phyloP scores from a whole-genome alignment of 1,140 invertebrate genomes.

The Halesus radiatus region DNA sequence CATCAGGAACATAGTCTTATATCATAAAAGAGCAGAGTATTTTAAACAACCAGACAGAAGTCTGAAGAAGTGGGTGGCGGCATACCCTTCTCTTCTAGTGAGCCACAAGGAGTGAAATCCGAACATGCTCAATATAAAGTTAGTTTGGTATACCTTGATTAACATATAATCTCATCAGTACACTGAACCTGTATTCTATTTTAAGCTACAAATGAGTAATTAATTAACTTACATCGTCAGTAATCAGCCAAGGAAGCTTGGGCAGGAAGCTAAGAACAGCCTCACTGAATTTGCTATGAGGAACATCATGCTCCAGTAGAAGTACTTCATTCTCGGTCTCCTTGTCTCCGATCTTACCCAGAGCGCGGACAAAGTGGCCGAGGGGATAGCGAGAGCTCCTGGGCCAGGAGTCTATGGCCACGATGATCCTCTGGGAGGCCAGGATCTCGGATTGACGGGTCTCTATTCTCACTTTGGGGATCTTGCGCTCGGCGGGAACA shows the following conservation, averaged over 20 bases:
- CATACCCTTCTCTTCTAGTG: no score
- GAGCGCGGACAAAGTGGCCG: slow-evolving; percentile 90
- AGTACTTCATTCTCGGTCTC: slow-evolving; percentile 96
- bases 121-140: no score
- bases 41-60: no score
- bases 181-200: no score
- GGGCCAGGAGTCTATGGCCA: slow-evolving; percentile 94
- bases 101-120: no score
- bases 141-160: no score
- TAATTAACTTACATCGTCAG: slow-evolving; percentile 75
- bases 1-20: no score
- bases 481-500: slow-evolving; percentile 89
- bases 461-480: slow-evolving; percentile 93
- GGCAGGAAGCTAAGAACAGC: slow-evolving; percentile 94
- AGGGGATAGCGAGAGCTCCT: slow-evolving; percentile 81
- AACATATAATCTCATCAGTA: no score
- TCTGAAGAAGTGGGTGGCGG: no score
- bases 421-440: slow-evolving; percentile 89
- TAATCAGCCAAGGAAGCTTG: slow-evolving; percentile 90
- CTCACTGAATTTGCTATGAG: slow-evolving; percentile 95
- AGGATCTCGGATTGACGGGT: slow-evolving; percentile 88
- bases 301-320: slow-evolving; percentile 96
- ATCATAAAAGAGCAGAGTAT: no score
- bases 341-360: slow-evolving; percentile 85
- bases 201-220: no score